Evolutionary conservation across 2,888 invertebrate species (phyloP), one percentile per base, ranked within the genome.

Genomic region (Plebejus melissa): DNA sequence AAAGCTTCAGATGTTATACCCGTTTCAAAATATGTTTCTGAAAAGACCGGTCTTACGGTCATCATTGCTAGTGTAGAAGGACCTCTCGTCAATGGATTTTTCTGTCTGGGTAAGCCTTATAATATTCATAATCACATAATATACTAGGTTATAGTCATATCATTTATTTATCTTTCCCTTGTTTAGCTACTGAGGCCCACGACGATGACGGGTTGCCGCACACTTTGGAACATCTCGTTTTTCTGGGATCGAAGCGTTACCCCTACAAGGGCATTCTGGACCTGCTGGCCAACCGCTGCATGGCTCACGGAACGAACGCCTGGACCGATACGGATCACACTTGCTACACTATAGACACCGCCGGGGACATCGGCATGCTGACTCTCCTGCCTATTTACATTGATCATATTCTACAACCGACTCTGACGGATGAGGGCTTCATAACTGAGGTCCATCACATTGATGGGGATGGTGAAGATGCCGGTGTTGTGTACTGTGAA

Each of bases 401-500:
- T 77, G 98, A 98, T 85, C 98, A 99, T 85, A 96, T 98, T 80
- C 91, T 98, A 70, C 96, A 96, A 83, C 98, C 98, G 0, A 96
- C 96, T 4, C 93, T 98, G 28, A 96, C 96, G 57, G 97, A 98
- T 80, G 94, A 97, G 79, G 97, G 95, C 2, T 98, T 96, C 85
- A 91, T 96, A 46, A 98, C 98, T 0, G 98, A 98, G 91, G 98
- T 99, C 0, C 98, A 98, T 88, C 98, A 98, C 86, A 94, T 98
- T 78, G 97, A 97, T 82, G 97, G 96, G 0, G 96, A 97, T 77
- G 98, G 98, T 0, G 96, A 97, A 80, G 96, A 99, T 93, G 98
- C 97, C 13, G 99, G 99, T 28, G 98, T 98, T 16, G 98, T 98
- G n/a, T 98, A 98, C 87, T 98, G 97, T 87, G 98, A 99, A 93